Conservation (phyloP, 2,888 invertebrate genomes). For the Sminthurides aquaticus region DNA sequence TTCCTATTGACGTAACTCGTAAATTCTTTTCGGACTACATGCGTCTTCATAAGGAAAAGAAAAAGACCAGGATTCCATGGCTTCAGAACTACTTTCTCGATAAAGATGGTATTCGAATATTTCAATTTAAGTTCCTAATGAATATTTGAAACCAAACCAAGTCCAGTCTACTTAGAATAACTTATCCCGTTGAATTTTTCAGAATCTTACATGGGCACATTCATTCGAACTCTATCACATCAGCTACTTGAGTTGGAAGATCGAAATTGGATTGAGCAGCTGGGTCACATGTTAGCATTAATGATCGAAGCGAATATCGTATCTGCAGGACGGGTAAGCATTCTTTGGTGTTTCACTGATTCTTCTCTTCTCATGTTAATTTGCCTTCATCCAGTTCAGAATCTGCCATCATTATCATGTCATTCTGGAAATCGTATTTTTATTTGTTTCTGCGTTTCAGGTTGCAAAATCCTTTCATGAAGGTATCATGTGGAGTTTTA, state of each 20-base stretch:
- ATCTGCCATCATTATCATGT: neutral
- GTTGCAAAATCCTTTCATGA: neutral
- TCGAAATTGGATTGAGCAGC: neutral
- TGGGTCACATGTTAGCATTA: neutral
- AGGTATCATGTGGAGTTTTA: neutral
- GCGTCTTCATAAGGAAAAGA: neutral
- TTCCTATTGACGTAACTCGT: neutral
- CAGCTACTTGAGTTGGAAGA: neutral
- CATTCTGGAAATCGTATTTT: neutral
- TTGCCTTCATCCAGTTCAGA: neutral
- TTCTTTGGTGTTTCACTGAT: neutral
- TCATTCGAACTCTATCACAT: neutral
- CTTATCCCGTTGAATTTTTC: too few species aligned
- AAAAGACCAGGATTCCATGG: neutral
- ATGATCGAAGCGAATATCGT: neutral
- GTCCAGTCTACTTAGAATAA: too few species aligned
- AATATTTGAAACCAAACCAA: too few species aligned
- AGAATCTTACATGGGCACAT: neutral
- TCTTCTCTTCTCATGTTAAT: neutral
- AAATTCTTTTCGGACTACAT: neutral
- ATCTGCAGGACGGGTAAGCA: neutral
- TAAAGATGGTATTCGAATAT: conserved; percentile 1
- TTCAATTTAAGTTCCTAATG: neutral
- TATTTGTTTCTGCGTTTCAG: too few species aligned
- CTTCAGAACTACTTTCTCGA: neutral